A percentile compares a stretch with the other conserved stretches of the same genome.
These are phyloP conservation scores for Acrossocheilus fasciatus DNA, from an alignment of 2,797 vertebrate species.

Conservation along the genomic window DNA sequence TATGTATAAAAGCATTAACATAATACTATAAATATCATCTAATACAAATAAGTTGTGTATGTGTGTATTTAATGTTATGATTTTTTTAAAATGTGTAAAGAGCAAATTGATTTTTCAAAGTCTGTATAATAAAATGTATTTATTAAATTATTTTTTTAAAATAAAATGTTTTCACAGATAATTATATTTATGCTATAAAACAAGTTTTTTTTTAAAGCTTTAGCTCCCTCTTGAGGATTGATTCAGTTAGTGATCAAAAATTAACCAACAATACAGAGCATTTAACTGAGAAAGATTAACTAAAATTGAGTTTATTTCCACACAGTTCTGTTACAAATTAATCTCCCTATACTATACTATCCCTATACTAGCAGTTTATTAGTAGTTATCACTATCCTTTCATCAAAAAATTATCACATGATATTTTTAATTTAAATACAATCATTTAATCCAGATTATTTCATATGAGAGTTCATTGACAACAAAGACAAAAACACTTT, in stretches of 20 bases:
- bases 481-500: neutral
- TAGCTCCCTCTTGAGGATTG: slow-evolving; percentile 14
- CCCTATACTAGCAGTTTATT: slow-evolving; percentile 14
- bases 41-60: neutral
- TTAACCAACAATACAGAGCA: neutral
- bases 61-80: too few relatives aligned
- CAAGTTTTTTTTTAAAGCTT: neutral
- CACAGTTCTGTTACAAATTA: neutral
- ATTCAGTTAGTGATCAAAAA: neutral
- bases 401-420: slow-evolving; percentile 10
- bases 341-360: too few relatives aligned
- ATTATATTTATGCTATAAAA: neutral
- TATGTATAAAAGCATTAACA: too few relatives aligned
- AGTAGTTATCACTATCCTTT: slow-evolving; percentile 20
- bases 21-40: neutral
- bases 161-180: neutral
- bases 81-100: neutral
- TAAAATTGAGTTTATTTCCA: neutral
- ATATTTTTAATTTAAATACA: neutral
- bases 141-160: neutral
- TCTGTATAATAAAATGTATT: neutral
- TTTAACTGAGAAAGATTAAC: neutral
- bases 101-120: too few relatives aligned
- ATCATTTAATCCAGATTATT: neutral
- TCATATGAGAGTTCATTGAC: neutral